Conservation (phyloP, 2,113 vertebrate genomes). For the Gobio gobio region DNA sequence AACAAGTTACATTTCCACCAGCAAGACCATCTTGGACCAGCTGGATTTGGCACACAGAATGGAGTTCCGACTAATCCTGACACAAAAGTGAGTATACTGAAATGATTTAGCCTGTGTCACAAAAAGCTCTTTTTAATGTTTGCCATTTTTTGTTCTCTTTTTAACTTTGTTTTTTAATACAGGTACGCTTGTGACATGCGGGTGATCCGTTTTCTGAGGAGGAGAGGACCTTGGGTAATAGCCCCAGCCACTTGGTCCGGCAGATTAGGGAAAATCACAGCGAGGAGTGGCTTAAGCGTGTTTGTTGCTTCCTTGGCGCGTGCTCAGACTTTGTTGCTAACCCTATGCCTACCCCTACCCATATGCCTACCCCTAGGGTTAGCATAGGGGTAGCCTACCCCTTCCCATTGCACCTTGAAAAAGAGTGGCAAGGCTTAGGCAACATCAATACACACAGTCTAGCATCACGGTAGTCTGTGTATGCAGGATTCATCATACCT, state of each 20-base stretch:
- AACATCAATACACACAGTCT: too few relatives aligned
- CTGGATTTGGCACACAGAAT: too few relatives aligned
- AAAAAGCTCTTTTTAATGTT: not conserved
- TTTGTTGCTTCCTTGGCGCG: not conserved
- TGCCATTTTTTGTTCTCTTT: not conserved
- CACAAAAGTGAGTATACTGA: not conserved
- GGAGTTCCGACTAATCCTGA: too few relatives aligned
- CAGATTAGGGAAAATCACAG: not conserved
- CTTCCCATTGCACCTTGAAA: too few relatives aligned
- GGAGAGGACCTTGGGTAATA: slow-evolving; percentile 1
- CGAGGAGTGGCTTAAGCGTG: not conserved
- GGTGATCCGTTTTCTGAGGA: not conserved
- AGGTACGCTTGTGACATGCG: not conserved
- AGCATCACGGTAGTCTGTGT: too few relatives aligned
- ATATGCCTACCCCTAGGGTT: too few relatives aligned
- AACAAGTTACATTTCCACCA: too few relatives aligned
- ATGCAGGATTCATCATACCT: too few relatives aligned
- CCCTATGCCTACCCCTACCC: too few relatives aligned
- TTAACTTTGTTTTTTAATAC: not conserved
- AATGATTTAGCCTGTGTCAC: not conserved
- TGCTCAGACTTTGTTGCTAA: not conserved
- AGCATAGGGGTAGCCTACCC: too few relatives aligned
- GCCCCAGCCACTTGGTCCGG: not conserved
- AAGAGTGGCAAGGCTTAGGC: too few relatives aligned
- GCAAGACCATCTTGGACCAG: too few relatives aligned